Percentiles rank a stretch among this genome's conserved stretches.
These are phyloP conservation scores for Scaptomyza flava DNA, from an alignment of 2,888 invertebrate species.

Conservation along the genomic window DNA sequence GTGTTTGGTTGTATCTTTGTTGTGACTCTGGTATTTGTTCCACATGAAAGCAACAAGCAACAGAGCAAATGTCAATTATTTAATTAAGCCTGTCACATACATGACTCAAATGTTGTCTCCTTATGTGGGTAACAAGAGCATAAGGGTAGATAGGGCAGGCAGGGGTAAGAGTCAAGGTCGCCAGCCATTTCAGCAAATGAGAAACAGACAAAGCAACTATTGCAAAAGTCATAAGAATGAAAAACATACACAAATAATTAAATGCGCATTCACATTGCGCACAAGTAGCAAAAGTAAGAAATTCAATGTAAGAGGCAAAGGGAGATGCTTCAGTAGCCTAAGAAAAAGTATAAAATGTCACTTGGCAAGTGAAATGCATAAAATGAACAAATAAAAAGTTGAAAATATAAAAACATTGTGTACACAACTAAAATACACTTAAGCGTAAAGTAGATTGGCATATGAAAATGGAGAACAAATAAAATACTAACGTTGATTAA, in stretches of 20 bases:
- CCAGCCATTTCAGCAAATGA: constrained; percentile 22
- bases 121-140: constrained; percentile 27
- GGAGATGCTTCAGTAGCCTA: background rate
- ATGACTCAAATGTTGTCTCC: constrained; percentile 40
- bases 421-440: constrained; percentile 18
- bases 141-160: background rate
- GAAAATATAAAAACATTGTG: background rate
- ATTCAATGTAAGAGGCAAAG: background rate
- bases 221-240: background rate
- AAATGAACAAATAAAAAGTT: constrained; percentile 18
- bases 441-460: background rate
- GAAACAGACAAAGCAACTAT: constrained; percentile 30
- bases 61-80: constrained; percentile 68
- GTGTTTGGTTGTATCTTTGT: constrained; percentile 5
- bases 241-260: constrained; percentile 65
- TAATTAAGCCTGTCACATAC: constrained; percentile 74
- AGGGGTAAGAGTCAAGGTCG: constrained; percentile 32
- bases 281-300: constrained; percentile 6
- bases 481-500: no score
- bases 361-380: constrained; percentile 12
- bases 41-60: constrained; percentile 49
- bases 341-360: constrained; percentile 19
- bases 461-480: background rate
- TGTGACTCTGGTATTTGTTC: constrained; percentile 3
- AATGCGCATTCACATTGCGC: constrained; percentile 59